Base-by-base conservation (phyloP, 2,797 vertebrate genomes). In the Pantherophis vulpinus region DNA sequence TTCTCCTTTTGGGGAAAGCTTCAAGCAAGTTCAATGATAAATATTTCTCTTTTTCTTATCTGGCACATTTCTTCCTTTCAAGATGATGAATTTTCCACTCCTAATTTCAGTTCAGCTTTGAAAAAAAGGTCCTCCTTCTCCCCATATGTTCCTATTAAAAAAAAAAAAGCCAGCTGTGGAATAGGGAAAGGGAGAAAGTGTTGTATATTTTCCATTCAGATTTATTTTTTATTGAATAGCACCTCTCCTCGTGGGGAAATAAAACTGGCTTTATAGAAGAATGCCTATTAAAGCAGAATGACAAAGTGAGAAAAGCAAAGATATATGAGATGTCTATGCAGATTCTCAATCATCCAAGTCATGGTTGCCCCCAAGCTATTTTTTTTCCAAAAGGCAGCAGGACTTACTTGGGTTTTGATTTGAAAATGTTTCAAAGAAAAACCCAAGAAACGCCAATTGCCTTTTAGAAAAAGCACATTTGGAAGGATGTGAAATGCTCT, bases 261-360 rank as follows among this genome's bases (percentile, higher is more conserved):
- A 74, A 10, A 51, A 56, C 51, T 66, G 54, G 89, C 51, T 3
- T 2, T 16, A 56, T 32, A 87, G 60, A 16, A 87, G 29, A 83
- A 6, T 23, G 90, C 63, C 51, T 37, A 0, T 93, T 37, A 37
- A 94, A 91, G 29, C 86, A 79, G 60, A 94, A 61, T 47, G 55
- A 37, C 47, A 23, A 83, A 56, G 18, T 18, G 54, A 23, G 29
- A 93, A 88, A 88, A 70, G 56, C n/a, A 89, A 86, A 32, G 3
- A 14, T 70, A 90, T 93, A 88, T 16, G 91, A 92, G 94, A 88
- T 5, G 1, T 91, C 94, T 37, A 9, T 37, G 70, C n/a, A 37
- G 70, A 37, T 37, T 32, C 5, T 70, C n/a, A 70, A 32, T 70
- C 13, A 32, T 70, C n/a, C 63, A 70, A 14, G n/a, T 70, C n/a